These are phyloP conservation scores for Epirrhoe tristata DNA, from an alignment of 2,888 invertebrate species.

Conservation along the genomic window DNA sequence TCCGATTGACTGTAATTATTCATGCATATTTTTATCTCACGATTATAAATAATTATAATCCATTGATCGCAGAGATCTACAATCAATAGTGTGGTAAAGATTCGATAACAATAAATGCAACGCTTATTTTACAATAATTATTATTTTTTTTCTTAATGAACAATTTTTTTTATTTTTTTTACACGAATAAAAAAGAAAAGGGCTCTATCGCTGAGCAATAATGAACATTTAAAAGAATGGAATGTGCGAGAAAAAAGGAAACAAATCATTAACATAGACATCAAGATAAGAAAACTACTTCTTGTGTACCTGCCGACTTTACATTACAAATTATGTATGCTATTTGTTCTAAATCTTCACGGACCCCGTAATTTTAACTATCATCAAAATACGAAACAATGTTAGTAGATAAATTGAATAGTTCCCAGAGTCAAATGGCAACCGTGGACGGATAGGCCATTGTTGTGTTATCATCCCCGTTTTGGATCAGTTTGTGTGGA, in stretches of 20 bases:
- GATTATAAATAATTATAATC: not conserved
- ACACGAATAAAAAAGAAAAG: too few relatives aligned
- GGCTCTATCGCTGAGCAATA: too few relatives aligned
- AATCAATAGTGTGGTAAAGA: not conserved
- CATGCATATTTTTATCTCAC: constrained; percentile 19
- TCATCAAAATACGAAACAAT: constrained; percentile 38
- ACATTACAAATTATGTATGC: not conserved
- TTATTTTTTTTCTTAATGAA: not conserved
- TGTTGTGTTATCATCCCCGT: constrained; percentile 41
- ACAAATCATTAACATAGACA: not conserved
- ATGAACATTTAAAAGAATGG: too few relatives aligned
- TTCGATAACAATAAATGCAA: not conserved
- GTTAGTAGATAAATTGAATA: constrained; percentile 41
- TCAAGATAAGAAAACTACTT: not conserved
- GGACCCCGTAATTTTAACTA: constrained; percentile 25
- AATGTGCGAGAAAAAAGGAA: not conserved
- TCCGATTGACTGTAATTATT: constrained; percentile 34
- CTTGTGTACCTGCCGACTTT: not conserved
- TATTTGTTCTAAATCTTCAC: constrained; percentile 21
- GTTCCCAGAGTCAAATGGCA: constrained; percentile 45
- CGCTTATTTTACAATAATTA: not conserved
- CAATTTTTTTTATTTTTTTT: too few relatives aligned
- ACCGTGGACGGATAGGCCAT: constrained; percentile 38
- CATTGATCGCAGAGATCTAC: not conserved
- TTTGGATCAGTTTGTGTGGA: constrained; percentile 11